Percentiles rank a stretch among this genome's conserved stretches.
phyloP scores from a whole-genome alignment of 2,113 vertebrate genomes.

The Seriola dumerili region DNA sequence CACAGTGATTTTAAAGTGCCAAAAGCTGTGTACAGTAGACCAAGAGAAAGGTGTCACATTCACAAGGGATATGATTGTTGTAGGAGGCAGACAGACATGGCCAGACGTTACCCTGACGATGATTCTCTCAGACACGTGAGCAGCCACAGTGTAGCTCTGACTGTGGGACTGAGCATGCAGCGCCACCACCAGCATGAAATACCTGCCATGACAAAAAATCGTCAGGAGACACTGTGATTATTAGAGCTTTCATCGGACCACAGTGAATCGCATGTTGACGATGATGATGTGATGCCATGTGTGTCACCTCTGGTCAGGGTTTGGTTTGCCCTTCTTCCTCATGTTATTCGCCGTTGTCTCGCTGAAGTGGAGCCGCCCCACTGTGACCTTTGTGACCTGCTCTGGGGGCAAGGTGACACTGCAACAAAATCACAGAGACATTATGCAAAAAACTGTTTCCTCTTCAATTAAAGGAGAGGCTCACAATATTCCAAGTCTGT shows the following conservation, averaged over 20 bases:
- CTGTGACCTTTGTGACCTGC: constrained; percentile 98
- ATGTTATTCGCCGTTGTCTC: constrained; percentile 99
- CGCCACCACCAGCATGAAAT: constrained; percentile 98
- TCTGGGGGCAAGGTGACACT: constrained; percentile 95
- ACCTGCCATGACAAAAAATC: constrained; percentile 82
- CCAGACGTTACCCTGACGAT: constrained; percentile 95
- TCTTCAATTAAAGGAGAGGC: not conserved
- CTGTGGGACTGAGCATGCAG: constrained; percentile 95
- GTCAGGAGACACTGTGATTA: not conserved
- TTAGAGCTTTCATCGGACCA: too few species aligned
- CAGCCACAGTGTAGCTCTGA: constrained; percentile 96
- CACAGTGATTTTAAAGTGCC: not conserved
- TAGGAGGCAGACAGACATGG: constrained; percentile 86
- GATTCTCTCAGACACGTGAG: constrained; percentile 98
- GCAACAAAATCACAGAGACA: constrained; percentile 16
- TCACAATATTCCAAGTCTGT: too few species aligned
- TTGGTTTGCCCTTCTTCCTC: constrained; percentile 99
- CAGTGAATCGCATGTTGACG: not conserved
- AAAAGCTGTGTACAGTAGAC: constrained; percentile 23
- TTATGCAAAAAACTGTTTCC: not conserved
- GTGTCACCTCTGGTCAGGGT: constrained; percentile 96
- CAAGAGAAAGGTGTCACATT: constrained; percentile 57
- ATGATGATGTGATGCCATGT: not conserved
- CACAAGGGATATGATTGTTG: constrained; percentile 75
- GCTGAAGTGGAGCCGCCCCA: constrained; percentile 96